These are phyloP conservation scores for Diploptera punctata DNA, from an alignment of 2,888 invertebrate genomes.

Conservation along the genomic window DNA sequence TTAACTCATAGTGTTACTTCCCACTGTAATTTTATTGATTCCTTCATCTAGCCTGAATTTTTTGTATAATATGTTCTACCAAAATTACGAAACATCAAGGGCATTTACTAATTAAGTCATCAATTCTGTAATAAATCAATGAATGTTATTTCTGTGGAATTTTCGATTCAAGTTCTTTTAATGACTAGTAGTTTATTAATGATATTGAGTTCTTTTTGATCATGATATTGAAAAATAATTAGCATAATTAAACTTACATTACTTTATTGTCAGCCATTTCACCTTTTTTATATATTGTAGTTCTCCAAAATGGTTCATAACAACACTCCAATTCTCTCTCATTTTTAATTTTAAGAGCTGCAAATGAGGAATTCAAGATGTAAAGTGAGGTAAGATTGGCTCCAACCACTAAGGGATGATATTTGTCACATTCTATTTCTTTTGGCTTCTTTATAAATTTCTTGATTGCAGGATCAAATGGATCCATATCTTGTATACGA, in stretches of 20 bases:
- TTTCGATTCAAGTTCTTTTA: no score
- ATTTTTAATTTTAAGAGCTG: constrained; percentile 59
- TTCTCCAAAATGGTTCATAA: constrained; percentile 39
- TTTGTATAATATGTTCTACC: no score
- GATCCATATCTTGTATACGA: constrained; percentile 41
- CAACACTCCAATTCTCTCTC: constrained; percentile 53
- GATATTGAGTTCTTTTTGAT: no score
- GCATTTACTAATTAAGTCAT: no score
- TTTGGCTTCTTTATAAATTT: constrained; percentile 28
- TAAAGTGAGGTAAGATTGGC: constrained; percentile 61
- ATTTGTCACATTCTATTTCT: constrained; percentile 32
- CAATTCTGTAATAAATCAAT: background rate
- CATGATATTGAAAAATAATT: no score
- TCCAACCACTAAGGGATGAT: constrained; percentile 33
- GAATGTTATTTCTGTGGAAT: no score
- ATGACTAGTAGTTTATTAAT: background rate
- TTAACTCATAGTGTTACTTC: no score
- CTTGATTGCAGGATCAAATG: constrained; percentile 35
- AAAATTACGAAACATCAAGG: no score
- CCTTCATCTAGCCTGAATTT: no score
- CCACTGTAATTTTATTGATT: no score
- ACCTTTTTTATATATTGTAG: background rate
- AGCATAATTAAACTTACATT: no score
- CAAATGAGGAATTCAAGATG: constrained; percentile 58
- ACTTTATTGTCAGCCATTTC: background rate